These are phyloP conservation scores for Neogale vison DNA, from an alignment of 2,113 vertebrate genomes.

Conservation along the genomic window DNA sequence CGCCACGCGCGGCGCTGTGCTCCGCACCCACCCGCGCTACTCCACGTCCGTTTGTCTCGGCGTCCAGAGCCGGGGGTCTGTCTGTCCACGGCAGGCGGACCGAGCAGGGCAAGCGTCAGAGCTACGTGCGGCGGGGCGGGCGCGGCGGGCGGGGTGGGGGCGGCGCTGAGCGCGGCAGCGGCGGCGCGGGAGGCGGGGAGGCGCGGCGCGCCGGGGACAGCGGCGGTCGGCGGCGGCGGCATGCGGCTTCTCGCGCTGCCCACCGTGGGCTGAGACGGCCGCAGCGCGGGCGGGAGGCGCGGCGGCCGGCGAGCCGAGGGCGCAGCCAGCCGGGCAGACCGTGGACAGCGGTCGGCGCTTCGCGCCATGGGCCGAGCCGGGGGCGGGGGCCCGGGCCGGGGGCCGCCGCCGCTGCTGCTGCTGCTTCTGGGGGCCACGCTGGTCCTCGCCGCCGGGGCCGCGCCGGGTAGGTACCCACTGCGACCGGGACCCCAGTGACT, in stretches of 20 bases:
- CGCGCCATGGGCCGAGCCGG: slow-evolving; percentile 60
- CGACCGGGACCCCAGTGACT: background rate
- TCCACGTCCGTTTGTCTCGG: background rate
- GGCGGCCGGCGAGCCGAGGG: slow-evolving; percentile 55
- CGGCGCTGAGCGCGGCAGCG: slow-evolving; percentile 62
- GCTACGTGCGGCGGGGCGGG: slow-evolving; percentile 69
- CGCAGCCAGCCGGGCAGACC: slow-evolving; percentile 58
- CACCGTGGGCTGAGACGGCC: slow-evolving; percentile 59
- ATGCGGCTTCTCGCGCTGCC: slow-evolving; percentile 75
- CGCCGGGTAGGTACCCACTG: slow-evolving; percentile 70
- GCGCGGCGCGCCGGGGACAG: slow-evolving; percentile 56
- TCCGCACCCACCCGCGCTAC: background rate
- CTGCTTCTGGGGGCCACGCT: slow-evolving; percentile 63
- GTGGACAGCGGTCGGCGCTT: slow-evolving; percentile 56
- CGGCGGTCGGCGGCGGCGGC: slow-evolving; percentile 53
- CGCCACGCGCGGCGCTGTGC: background rate
- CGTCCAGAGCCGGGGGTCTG: slow-evolving; percentile 20
- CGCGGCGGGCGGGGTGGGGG: slow-evolving; percentile 66
- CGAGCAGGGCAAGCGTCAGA: slow-evolving; percentile 62
- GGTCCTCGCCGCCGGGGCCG: slow-evolving; percentile 48
- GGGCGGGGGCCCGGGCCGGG: slow-evolving; percentile 54
- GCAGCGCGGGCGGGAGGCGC: slow-evolving; percentile 49
- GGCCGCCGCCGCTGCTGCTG: slow-evolving; percentile 62
- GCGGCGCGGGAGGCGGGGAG: slow-evolving; percentile 63
- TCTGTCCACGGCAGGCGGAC: slow-evolving; percentile 16